Base-by-base conservation (phyloP, 2,888 invertebrate genomes). In the Phyto melanocephala region DNA sequence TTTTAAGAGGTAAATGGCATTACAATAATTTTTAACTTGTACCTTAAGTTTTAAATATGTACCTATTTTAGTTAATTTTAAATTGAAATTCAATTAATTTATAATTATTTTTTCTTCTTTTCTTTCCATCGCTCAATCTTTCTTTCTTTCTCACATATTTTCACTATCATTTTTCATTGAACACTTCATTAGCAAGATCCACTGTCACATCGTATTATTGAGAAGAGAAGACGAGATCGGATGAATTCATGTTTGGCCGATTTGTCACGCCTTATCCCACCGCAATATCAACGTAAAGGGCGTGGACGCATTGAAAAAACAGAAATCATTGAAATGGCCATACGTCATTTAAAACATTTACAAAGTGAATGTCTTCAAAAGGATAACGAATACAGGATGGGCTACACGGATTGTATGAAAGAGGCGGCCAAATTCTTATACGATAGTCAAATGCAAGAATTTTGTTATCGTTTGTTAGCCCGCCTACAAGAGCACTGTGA, bases 161-260 rank as follows among this genome's bases (percentile, higher is more conserved):
- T 35, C 5, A 35, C 7, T 1, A 71, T 47, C 20, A 60, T 3
- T 24, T 62, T n/a, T 37, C 6, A 56, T 20, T 52, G 22, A 22
- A 3, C 28, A 28, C 28, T 42, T 20, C 17, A 50, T 58, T 92
- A 95, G 94, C 95, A 98, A 97, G 98, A 98, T 91, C 98, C 98
- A 60, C 94, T 98, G 94, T 98, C 98, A n/a, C 98, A 98, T 91
- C 95, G 98, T 79, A 98, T 99, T 86, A 99, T 99, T 85, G 98
- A 99, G 92, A 99, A 99, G 91, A 93, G 98, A 58, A 93, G 98
- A 40, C 93, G 99, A 24, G 98, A 99, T 92, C 94, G 98, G 72
- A 99, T 99, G 98, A 99, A 99, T 92, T 98, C 97, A 91, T 98
- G 98, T 89, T 92, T 99, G 79, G 98, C 98, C 0, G 98, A 98